phyloP scores from a whole-genome alignment of 2,113 vertebrate genomes.

The Tympanuchus pallidicinctus region DNA sequence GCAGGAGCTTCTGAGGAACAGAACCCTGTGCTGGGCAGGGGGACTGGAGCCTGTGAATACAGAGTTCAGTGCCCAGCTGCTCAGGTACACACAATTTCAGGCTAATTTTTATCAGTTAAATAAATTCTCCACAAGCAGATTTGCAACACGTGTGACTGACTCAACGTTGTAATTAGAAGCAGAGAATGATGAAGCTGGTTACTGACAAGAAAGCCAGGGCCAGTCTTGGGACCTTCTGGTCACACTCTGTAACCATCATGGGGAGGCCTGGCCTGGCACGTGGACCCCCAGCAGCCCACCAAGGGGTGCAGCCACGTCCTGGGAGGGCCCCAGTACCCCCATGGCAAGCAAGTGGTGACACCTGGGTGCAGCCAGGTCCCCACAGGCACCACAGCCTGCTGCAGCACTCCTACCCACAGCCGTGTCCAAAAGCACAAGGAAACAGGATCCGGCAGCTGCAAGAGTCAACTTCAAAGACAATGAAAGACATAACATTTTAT shows the following conservation, averaged over 20 bases:
- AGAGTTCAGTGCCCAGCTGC: not conserved
- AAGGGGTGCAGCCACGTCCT: not conserved
- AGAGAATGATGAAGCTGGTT: not conserved
- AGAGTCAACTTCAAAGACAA: slow-evolving; percentile 44
- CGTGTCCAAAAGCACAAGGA: not conserved
- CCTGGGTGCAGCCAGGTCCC: not conserved
- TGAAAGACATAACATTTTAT: slow-evolving; percentile 50
- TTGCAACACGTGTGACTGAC: not conserved
- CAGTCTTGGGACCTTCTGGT: not conserved
- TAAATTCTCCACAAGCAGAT: not conserved
- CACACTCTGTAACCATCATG: not conserved
- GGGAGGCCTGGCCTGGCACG: not conserved
- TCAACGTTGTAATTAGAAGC: slow-evolving; percentile 1
- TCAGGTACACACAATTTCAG: slow-evolving; percentile 7
- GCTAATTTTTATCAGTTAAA: not conserved
- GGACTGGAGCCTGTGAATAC: not conserved
- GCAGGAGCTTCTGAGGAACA: not conserved
- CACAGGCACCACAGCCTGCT: not conserved
- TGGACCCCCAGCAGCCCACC: not conserved
- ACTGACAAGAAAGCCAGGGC: slow-evolving; percentile 1
- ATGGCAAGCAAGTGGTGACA: not conserved
- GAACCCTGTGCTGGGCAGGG: accelerated
- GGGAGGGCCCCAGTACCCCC: not conserved
- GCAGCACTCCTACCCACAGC: not conserved
- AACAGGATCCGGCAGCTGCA: not conserved